These are phyloP conservation scores for Mya arenaria DNA, from an alignment of 1,140 invertebrate species.

Conservation along the genomic window DNA sequence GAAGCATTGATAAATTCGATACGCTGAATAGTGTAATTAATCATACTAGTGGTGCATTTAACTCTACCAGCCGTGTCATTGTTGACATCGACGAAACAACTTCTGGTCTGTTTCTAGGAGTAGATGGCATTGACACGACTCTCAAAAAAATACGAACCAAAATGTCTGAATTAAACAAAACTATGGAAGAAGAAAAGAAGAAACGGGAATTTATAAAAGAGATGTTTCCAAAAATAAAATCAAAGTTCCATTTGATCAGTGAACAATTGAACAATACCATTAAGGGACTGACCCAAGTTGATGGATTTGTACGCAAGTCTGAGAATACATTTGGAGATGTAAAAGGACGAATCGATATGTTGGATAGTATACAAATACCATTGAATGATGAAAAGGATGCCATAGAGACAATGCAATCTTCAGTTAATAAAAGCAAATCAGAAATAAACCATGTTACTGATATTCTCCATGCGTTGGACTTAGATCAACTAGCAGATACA, in stretches of 20 bases:
- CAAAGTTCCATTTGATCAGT: slow-evolving; percentile 1
- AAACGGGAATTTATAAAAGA: slow-evolving; percentile 33
- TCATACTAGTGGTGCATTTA: neutral
- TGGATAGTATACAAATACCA: slow-evolving; percentile 18
- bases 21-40: neutral
- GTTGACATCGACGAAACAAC: too few species aligned
- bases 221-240: slow-evolving; percentile 31
- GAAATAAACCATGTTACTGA: neutral
- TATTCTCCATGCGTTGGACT: neutral
- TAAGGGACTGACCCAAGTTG: slow-evolving; percentile 1
- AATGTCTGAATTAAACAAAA: slow-evolving; percentile 30
- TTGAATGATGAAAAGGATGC: neutral
- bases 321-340: neutral
- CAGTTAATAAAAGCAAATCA: neutral
- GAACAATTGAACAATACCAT: too few species aligned
- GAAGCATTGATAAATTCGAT: neutral
- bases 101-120: too few species aligned
- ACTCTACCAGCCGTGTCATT: neutral
- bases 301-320: neutral
- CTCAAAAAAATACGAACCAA: too few species aligned
- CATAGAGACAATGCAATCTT: neutral
- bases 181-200: slow-evolving; percentile 31
- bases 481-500: neutral
- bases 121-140: too few species aligned
- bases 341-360: slow-evolving; percentile 1